Conservation (phyloP, 2,113 vertebrate species). For the Microtus richardsoni region DNA sequence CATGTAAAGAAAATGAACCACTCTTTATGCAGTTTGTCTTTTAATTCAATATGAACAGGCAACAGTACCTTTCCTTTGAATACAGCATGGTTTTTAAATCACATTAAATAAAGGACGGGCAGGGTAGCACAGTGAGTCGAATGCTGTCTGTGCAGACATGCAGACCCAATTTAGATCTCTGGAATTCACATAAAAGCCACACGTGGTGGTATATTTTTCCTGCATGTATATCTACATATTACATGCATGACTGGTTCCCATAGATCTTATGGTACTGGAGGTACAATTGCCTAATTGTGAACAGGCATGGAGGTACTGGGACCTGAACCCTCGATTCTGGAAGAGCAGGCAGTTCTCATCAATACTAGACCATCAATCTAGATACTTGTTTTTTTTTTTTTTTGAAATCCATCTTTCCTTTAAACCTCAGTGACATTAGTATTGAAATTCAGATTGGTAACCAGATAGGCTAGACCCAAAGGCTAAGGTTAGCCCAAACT, state of each 20-base stretch:
- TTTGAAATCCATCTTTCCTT: neutral
- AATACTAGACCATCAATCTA: neutral
- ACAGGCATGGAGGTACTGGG: neutral
- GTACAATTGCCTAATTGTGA: neutral
- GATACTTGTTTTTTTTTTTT: neutral
- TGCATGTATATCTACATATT: too few relatives aligned
- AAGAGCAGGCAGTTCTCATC: neutral
- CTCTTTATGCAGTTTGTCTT: neutral
- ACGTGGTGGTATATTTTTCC: neutral
- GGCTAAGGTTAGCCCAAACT: neutral
- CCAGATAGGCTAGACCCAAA: neutral
- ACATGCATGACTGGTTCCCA: neutral
- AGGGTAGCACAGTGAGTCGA: neutral
- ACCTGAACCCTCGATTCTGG: neutral
- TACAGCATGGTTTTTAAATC: neutral
- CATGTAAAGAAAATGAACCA: neutral
- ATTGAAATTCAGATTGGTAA: neutral
- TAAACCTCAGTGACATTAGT: neutral
- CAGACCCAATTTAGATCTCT: neutral
- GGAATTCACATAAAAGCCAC: neutral
- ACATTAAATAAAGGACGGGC: neutral
- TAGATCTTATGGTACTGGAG: neutral
- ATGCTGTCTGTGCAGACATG: neutral
- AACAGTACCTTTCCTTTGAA: constrained; percentile 2
- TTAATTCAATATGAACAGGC: neutral